Percentiles rank a stretch among this genome's conserved stretches.
Evolutionary conservation across 2,797 vertebrate genomes (phyloP).

Genomic region (Lycodopsis pacificus): DNA sequence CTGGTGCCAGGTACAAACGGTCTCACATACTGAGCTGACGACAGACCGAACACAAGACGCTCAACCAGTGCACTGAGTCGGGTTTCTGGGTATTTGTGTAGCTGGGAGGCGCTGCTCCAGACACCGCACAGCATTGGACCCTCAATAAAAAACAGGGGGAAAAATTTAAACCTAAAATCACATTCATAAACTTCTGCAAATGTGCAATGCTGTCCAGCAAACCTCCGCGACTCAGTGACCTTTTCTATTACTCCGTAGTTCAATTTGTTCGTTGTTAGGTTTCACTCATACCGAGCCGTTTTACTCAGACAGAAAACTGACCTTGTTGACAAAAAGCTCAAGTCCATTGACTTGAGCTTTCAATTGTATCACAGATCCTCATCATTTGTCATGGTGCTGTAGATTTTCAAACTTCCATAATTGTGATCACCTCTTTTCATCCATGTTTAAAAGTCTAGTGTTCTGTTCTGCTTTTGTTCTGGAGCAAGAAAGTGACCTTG

Average conservation of each 20-base stretch:
- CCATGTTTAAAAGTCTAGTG: neutral
- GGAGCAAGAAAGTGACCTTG: no score
- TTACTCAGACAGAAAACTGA: neutral
- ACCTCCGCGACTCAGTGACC: neutral
- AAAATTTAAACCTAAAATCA: neutral
- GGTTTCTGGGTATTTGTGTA: neutral
- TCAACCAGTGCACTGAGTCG: neutral
- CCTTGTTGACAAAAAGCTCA: no score
- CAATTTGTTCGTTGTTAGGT: no score
- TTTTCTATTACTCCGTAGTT: neutral
- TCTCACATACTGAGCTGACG: neutral
- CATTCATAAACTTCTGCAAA: neutral
- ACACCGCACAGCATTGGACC: neutral
- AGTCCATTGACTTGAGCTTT: no score
- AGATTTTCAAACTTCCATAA: neutral
- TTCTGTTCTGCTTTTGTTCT: neutral
- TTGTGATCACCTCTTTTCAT: no score
- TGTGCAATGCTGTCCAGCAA: neutral
- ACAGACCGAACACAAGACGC: conserved; percentile 1
- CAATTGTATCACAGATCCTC: no score
- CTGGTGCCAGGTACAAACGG: conserved; percentile 22
- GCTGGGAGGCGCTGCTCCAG: neutral
- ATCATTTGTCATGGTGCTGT: no score
- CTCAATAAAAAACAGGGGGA: neutral
- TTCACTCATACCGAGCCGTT: neutral